Evolutionary conservation across 2,888 invertebrate species (phyloP).

Genomic region (Pseudococcus longispinus): DNA sequence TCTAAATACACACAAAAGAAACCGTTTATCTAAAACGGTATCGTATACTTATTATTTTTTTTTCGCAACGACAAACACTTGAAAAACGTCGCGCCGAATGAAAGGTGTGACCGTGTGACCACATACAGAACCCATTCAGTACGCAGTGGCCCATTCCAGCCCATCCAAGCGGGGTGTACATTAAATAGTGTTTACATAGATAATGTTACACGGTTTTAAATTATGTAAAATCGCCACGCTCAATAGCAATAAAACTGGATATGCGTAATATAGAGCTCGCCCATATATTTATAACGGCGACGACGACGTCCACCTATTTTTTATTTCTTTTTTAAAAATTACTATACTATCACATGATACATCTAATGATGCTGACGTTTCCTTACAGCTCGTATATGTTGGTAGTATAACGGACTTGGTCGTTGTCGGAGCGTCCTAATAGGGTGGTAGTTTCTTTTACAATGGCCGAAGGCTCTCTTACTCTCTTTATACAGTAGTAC

Average conservation of each 20-base stretch:
- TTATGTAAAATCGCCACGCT: conserved; percentile 49
- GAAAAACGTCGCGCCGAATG: not conserved
- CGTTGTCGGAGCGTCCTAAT: not conserved
- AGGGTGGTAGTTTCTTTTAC: conserved; percentile 45
- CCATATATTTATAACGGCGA: not conserved
- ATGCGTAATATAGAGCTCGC: not conserved
- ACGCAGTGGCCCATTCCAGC: not conserved
- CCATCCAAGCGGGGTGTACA: conserved; percentile 29
- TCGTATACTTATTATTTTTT: not conserved
- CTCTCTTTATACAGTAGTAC: not conserved
- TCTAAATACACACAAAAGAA: not conserved
- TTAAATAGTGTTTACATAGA: conserved; percentile 28
- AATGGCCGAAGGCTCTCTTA: not conserved
- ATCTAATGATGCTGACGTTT: conserved; percentile 45
- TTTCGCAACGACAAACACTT: not conserved
- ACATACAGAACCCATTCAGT: conserved; percentile 21
- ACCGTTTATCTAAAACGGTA: conserved; percentile 28
- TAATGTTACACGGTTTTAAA: conserved; percentile 33
- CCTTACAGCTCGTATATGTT: no score
- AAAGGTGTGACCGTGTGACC: conserved; percentile 41
- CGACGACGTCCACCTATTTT: conserved; percentile 21
- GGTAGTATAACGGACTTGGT: conserved; percentile 23
- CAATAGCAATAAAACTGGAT: conserved; percentile 45
- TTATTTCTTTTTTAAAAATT: conserved; percentile 7
- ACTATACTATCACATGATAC: not conserved